Evolutionary conservation across 2,797 vertebrate species (phyloP).

Genomic region (Manis pentadactyla): DNA sequence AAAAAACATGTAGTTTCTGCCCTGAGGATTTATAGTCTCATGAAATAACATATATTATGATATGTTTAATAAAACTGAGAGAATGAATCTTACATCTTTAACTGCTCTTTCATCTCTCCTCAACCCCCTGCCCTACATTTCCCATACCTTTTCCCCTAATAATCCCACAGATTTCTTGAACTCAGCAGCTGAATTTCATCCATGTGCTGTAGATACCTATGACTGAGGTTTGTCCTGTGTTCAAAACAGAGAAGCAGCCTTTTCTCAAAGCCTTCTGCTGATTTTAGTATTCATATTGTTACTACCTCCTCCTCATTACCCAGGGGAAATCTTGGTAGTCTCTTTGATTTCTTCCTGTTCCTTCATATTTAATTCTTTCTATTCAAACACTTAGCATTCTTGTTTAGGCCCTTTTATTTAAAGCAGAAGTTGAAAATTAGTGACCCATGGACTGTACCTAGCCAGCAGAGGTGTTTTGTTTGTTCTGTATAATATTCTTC

Average conservation of each 20-base stretch:
- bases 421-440: conserved; percentile 1
- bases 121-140: background rate
- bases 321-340: background rate
- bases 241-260: background rate
- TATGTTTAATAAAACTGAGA: conserved; percentile 16
- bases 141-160: background rate
- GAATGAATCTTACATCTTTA: conserved; percentile 34
- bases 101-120: background rate
- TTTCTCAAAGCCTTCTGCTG: background rate
- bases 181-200: background rate
- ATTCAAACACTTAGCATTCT: background rate
- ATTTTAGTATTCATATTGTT: conserved; percentile 6
- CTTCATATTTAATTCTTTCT: background rate
- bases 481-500: background rate
- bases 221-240: background rate
- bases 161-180: conserved; percentile 1
- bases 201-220: background rate
- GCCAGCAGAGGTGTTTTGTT: background rate
- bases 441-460: background rate
- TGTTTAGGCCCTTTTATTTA: background rate
- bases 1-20: background rate
- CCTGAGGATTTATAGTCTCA: background rate
- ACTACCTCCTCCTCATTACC: background rate
- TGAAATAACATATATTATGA: background rate
- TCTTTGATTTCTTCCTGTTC: background rate